These are phyloP conservation scores for Heliconius hewitsoni DNA, from an alignment of 1,140 invertebrate genomes.

Conservation along the genomic window DNA sequence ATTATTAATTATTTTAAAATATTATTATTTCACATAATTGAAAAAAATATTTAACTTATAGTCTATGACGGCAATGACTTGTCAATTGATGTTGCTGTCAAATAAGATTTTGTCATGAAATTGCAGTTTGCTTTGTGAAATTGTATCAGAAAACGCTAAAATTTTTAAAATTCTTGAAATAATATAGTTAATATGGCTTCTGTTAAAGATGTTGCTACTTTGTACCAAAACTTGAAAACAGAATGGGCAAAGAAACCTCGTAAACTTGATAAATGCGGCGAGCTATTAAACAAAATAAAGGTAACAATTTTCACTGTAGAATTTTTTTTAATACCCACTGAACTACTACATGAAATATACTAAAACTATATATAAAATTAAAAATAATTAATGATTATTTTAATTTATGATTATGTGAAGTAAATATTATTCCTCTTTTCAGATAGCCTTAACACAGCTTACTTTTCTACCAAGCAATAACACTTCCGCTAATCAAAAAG, in stretches of 20 bases:
- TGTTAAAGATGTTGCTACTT: constrained; percentile 84
- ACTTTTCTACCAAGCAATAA: constrained; percentile 94
- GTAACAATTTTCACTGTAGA: constrained; percentile 76
- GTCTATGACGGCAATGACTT: neutral
- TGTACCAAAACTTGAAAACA: constrained; percentile 88
- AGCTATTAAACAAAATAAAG: constrained; percentile 88
- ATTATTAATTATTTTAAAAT: no score
- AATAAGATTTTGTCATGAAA: neutral
- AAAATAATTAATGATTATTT: neutral
- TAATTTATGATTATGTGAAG: constrained; percentile 11
- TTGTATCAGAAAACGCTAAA: neutral
- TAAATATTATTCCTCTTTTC: constrained; percentile 41
- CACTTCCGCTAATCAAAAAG: constrained; percentile 89
- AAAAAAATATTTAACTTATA: neutral
- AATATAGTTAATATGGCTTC: constrained; percentile 79
- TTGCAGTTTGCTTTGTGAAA: neutral
- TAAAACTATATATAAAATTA: neutral
- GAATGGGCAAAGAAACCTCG: constrained; percentile 87
- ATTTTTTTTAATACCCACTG: neutral
- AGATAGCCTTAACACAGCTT: constrained; percentile 92
- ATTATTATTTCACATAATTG: no score
- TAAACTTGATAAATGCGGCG: constrained; percentile 87
- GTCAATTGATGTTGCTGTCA: neutral
- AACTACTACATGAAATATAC: neutral
- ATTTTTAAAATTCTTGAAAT: neutral